phyloP scores from a whole-genome alignment of 2,113 vertebrate genomes.

The Phainopepla nitens region DNA sequence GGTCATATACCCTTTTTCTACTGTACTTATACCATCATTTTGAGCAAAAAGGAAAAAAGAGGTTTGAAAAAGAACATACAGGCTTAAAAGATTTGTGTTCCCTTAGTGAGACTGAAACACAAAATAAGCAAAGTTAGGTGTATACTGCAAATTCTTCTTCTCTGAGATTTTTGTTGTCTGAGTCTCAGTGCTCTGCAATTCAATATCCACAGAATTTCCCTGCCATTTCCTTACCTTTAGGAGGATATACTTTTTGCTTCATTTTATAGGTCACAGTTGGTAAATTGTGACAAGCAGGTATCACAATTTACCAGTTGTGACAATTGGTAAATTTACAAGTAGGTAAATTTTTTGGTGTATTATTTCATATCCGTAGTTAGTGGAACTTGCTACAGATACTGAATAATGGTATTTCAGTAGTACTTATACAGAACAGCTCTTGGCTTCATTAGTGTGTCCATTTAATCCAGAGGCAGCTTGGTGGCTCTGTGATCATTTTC shows the following conservation, averaged over 20 bases:
- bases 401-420: background rate
- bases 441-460: background rate
- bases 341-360: background rate
- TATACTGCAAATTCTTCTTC: background rate
- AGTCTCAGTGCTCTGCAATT: background rate
- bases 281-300: too few relatives aligned
- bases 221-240: background rate
- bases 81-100: background rate
- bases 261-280: background rate
- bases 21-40: background rate
- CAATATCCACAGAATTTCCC: background rate
- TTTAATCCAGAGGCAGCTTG: background rate
- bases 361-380: background rate
- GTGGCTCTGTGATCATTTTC: background rate
- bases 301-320: too few relatives aligned
- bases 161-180: background rate
- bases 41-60: background rate
- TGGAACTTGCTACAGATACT: background rate
- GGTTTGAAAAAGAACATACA: background rate
- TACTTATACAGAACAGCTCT: background rate
- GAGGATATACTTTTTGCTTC: background rate
- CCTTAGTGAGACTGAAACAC: background rate
- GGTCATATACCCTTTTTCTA: background rate
- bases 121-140: background rate
- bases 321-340: too few relatives aligned